Conservation (phyloP, 2,797 vertebrate species). For the Sebastolobus alascanus region DNA sequence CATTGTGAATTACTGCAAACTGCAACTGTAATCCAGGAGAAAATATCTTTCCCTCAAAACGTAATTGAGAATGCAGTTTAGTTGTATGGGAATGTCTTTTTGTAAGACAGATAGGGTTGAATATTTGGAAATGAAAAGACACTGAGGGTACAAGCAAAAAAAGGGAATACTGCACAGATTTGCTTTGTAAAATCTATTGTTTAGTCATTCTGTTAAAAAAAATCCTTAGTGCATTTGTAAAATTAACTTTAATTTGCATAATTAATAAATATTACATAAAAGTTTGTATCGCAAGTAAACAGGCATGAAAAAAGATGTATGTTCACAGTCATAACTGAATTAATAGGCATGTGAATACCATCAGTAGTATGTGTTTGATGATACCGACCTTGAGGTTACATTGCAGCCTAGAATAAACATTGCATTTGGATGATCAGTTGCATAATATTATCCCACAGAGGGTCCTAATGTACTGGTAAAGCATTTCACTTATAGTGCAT, state of each 20-base stretch:
- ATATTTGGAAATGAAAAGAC: conserved; percentile 16
- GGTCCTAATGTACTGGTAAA: conserved; percentile 60
- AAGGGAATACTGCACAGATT: conserved; percentile 26
- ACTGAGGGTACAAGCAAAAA: background rate
- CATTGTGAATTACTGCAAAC: too few species aligned
- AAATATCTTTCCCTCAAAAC: too few species aligned
- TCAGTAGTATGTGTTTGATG: conserved; percentile 55
- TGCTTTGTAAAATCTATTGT: conserved; percentile 10
- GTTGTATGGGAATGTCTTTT: background rate
- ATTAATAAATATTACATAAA: conserved; percentile 60
- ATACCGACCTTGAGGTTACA: conserved; percentile 38
- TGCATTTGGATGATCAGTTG: conserved; percentile 61
- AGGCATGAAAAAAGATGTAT: conserved; percentile 12
- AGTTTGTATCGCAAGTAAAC: conserved; percentile 37
- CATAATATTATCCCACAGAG: conserved; percentile 63
- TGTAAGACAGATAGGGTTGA: background rate
- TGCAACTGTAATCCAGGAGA: too few species aligned
- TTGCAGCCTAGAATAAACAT: conserved; percentile 43
- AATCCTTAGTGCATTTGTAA: conserved; percentile 47
- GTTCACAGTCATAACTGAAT: conserved; percentile 52
- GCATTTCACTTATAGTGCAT: conserved; percentile 66
- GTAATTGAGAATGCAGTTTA: background rate
- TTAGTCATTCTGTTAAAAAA: conserved; percentile 1
- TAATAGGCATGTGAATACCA: conserved; percentile 27
- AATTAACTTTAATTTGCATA: conserved; percentile 53